Evolutionary conservation across 2,113 vertebrate species (phyloP), one percentile per base, ranked within the genome.

Genomic region (Sitta europaea): DNA sequence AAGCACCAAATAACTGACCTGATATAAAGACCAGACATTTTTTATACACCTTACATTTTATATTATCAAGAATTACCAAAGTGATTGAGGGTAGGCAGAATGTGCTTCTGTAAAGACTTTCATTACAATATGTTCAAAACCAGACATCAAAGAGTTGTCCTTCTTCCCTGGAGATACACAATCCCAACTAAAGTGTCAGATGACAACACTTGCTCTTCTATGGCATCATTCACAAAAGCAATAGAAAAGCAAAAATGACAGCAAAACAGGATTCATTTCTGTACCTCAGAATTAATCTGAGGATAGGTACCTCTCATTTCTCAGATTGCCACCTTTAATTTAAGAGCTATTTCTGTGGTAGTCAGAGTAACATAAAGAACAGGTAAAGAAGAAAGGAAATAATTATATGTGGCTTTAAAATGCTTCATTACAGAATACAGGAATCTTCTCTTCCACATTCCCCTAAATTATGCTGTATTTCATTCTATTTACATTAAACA

Each of bases 131-230:
- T 31, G 5, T 50, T 88, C 25, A 88, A 88, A 73, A 51, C 2
- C 23, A 76, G 25, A 82, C 20, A 72, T 21, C 29, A 78, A 47
- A 73, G 20, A 50, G 23, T 18, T 88, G 8, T 76, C 40, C 24
- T 81, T 31, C 16, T n/a, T 76, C 12, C 24, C 3, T 0, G 0
- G 28, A 74, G 70, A 84, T 16, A 70, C 1, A 53, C 9, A 62
- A 51, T 14, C 20, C 5, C 17, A 81, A 45, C 36, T 35, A 38
- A 74, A 63, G 29, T 11, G 38, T 23, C 42, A 75, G 25, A 87
- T 28, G 31, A 14, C 28, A 78, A 27, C 6, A 6, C 18, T 65
- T 66, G 20, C 15, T 90, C 3, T 81, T 53, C 15, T 48, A 51
- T 0, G 1, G 4, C 19, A 22, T 11, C 21, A 81, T 81, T 53